Evolutionary conservation across 2,888 invertebrate genomes (phyloP).

Genomic region (Troglohyphantes excavatus): DNA sequence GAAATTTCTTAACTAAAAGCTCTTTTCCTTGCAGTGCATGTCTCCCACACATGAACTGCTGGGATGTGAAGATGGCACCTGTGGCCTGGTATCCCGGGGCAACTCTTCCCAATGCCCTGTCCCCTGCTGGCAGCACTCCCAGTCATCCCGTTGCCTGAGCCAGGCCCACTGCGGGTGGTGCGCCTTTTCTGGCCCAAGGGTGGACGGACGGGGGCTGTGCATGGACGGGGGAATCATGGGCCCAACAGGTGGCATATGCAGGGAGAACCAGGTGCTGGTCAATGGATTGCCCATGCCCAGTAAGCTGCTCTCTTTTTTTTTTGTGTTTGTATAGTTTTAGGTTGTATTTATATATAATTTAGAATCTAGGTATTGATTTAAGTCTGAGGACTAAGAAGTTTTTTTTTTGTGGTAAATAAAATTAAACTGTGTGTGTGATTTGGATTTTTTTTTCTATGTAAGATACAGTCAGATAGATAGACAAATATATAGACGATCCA

Average conservation of each 20-base stretch:
- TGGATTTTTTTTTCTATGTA: too few species aligned
- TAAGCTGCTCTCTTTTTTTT: conserved; percentile 46
- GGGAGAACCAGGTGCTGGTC: conserved; percentile 79
- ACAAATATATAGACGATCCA: too few species aligned
- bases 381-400: too few species aligned
- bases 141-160: conserved; percentile 92
- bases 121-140: conserved; percentile 90
- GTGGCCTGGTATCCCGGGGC: conserved; percentile 90
- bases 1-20: not conserved
- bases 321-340: too few species aligned
- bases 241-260: conserved; percentile 69
- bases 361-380: too few species aligned
- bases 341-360: too few species aligned
- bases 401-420: too few species aligned
- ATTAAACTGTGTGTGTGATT: too few species aligned
- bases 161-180: conserved; percentile 98
- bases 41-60: conserved; percentile 93
- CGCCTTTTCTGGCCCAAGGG: conserved; percentile 85
- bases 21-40: conserved; percentile 86
- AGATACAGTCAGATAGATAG: too few species aligned
- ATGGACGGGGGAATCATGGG: conserved; percentile 90
- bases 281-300: conserved; percentile 80
- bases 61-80: conserved; percentile 94
- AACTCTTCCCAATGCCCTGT: conserved; percentile 89
- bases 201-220: conserved; percentile 88